Evolutionary conservation across 2,113 vertebrate species (phyloP).

Genomic region (Hippocampus comes): DNA sequence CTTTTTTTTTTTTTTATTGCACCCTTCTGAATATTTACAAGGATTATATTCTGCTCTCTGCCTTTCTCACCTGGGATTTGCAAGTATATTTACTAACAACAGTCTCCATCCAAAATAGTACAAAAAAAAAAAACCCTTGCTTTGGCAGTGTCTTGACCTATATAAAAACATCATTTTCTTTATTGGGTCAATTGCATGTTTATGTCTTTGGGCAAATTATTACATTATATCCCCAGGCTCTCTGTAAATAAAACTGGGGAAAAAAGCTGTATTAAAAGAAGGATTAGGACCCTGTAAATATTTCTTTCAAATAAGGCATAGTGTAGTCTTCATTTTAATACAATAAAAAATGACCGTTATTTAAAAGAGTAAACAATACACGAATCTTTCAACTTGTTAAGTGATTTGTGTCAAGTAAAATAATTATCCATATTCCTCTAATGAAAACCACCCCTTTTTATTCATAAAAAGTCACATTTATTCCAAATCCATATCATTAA

Average conservation of each 20-base stretch:
- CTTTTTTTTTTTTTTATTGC: slow-evolving; percentile 35
- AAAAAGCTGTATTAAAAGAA: too few species aligned
- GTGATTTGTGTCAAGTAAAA: not conserved
- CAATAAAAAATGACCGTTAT: not conserved
- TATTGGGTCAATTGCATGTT: not conserved
- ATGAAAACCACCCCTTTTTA: slow-evolving; percentile 23
- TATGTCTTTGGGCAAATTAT: not conserved
- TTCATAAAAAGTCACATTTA: slow-evolving; percentile 62
- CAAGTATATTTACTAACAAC: not conserved
- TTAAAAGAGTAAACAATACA: not conserved
- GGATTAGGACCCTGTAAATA: too few species aligned
- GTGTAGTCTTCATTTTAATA: not conserved
- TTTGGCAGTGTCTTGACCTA: not conserved
- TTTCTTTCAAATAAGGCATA: too few species aligned
- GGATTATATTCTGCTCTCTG: slow-evolving; percentile 18
- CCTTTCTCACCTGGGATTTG: not conserved
- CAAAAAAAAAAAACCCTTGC: too few species aligned
- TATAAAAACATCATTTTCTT: not conserved
- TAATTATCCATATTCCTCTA: not conserved
- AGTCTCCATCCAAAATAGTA: not conserved
- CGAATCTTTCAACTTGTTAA: not conserved
- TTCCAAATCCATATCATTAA: slow-evolving; percentile 59
- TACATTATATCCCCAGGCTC: too few species aligned
- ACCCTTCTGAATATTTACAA: slow-evolving; percentile 56
- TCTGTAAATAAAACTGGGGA: too few species aligned